Percentiles rank a stretch among this genome's conserved stretches.
Evolutionary conservation across 2,113 vertebrate species (phyloP).

Genomic region (Gallinago paraguaiae): DNA sequence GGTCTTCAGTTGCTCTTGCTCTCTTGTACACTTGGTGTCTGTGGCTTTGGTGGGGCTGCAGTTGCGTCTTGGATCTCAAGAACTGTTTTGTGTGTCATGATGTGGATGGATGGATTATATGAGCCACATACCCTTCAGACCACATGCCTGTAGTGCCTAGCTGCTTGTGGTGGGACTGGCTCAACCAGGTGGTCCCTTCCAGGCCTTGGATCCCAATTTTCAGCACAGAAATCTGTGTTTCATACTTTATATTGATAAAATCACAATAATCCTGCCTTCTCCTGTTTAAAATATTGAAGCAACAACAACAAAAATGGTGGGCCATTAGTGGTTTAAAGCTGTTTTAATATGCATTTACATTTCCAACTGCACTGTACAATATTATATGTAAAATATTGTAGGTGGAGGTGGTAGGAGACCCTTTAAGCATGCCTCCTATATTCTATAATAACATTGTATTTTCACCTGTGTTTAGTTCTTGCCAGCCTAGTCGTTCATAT

Average conservation of each 20-base stretch:
- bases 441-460: neutral
- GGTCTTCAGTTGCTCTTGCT: neutral
- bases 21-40: rapidly evolving
- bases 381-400: neutral
- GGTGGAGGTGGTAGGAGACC: neutral
- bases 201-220: neutral
- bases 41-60: neutral
- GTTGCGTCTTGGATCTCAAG: neutral
- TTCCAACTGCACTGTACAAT: neutral
- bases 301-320: neutral
- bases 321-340: neutral
- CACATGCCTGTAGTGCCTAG: neutral
- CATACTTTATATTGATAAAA: neutral
- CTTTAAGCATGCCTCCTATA: neutral
- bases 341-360: neutral
- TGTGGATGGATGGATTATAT: neutral
- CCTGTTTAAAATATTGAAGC: neutral
- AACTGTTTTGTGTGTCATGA: neutral
- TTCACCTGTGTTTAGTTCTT: conserved; percentile 41
- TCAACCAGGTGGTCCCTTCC: neutral
- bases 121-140: neutral
- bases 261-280: neutral
- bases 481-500: conserved; percentile 1
- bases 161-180: neutral
- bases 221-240: neutral